Conservation (phyloP, 2,797 vertebrate species). For the Sternarchorhynchus goeldii region DNA sequence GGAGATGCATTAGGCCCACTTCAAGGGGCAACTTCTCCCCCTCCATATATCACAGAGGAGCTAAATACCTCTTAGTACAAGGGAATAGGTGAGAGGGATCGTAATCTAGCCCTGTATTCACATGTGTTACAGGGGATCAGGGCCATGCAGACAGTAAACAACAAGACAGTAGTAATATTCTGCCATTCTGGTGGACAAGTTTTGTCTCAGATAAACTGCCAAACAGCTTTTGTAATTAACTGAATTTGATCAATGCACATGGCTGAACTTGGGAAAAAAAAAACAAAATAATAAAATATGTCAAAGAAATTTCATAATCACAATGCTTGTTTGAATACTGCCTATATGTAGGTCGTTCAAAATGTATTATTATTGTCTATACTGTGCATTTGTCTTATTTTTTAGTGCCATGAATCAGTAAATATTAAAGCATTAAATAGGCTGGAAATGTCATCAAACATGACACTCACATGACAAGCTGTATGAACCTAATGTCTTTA, state of each 20-base stretch:
- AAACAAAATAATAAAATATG: conserved; percentile 2
- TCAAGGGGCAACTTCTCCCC: conserved; percentile 29
- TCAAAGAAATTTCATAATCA: neutral
- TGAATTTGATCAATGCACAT: conserved; percentile 17
- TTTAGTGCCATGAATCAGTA: neutral
- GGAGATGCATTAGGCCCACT: conserved; percentile 47
- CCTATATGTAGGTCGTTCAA: conserved; percentile 16
- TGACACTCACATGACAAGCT: neutral
- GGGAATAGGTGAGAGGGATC: conserved; percentile 1
- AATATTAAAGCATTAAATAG: neutral
- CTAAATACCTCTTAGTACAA: conserved; percentile 32
- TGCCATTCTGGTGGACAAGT: conserved; percentile 23
- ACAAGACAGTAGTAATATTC: conserved; percentile 25
- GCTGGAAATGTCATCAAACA: neutral
- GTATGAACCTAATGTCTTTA: neutral
- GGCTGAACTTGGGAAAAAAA: conserved; percentile 34
- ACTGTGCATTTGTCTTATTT: neutral
- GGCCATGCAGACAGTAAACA: conserved; percentile 38
- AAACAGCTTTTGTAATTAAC: neutral
- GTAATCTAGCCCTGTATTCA: conserved; percentile 35
- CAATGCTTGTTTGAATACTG: conserved; percentile 6
- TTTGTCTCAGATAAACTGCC: conserved; percentile 20
- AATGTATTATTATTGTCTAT: neutral
- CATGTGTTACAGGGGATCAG: conserved; percentile 6
- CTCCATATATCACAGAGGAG: conserved; percentile 28